Percentiles rank a stretch among this genome's conserved stretches.
Evolutionary conservation across 2,888 invertebrate genomes (phyloP).

Genomic region (Scrobipalpa atriplicella): DNA sequence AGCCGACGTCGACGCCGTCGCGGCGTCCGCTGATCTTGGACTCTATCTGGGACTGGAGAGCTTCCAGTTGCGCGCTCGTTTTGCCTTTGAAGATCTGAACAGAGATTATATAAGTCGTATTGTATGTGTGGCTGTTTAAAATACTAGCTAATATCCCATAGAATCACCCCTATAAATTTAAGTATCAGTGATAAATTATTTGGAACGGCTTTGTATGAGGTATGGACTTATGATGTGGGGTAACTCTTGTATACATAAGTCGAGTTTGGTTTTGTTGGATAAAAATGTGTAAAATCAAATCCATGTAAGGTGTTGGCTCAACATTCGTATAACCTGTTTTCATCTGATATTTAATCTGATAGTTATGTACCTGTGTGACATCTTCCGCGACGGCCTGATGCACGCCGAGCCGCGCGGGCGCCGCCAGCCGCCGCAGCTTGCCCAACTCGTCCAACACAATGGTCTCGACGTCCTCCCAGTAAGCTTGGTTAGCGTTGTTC

Average conservation of each 20-base stretch:
- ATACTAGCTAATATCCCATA: too few relatives aligned
- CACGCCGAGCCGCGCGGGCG: constrained; percentile 86
- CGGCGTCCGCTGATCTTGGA: constrained; percentile 89
- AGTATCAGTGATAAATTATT: too few relatives aligned
- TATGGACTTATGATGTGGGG: too few relatives aligned
- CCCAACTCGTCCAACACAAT: constrained; percentile 96
- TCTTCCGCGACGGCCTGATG: constrained; percentile 96
- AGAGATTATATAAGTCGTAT: background rate
- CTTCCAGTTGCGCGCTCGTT: constrained; percentile 92
- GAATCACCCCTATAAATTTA: too few relatives aligned
- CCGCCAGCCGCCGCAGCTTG: constrained; percentile 90
- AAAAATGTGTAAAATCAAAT: too few relatives aligned
- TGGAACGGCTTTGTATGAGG: too few relatives aligned
- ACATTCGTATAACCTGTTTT: too few relatives aligned
- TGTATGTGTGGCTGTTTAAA: too few relatives aligned
- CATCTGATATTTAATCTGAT: background rate
- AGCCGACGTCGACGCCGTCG: constrained; percentile 97
- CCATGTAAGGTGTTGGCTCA: too few relatives aligned
- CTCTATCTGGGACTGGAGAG: constrained; percentile 93
- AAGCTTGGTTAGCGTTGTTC: constrained; percentile 92
- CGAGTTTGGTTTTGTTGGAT: too few relatives aligned
- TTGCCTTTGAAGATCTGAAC: constrained; percentile 96
- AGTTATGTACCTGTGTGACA: constrained; percentile 83
- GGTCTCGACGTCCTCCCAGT: constrained; percentile 98
- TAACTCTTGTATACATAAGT: too few relatives aligned